Conservation (phyloP, 2,113 vertebrate species). For the Ictalurus furcatus region DNA sequence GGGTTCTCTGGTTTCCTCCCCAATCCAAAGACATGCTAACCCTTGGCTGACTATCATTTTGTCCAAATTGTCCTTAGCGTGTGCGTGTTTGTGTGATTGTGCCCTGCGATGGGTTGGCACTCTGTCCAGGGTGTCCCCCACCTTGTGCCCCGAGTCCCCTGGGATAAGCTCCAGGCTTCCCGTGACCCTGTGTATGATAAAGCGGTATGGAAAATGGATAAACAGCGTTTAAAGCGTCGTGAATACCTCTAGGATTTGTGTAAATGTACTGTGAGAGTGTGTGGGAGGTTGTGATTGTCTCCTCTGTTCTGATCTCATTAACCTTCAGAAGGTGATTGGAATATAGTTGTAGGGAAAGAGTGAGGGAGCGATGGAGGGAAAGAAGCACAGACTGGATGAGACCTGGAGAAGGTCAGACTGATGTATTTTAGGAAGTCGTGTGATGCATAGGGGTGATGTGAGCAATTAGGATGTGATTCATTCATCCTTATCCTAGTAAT, state of each 20-base stretch:
- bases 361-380: background rate
- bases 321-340: constrained; percentile 38
- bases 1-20: too few relatives aligned
- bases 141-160: too few relatives aligned
- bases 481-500: background rate
- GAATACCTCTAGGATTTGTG: background rate
- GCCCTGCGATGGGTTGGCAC: too few relatives aligned
- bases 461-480: constrained; percentile 7
- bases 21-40: too few relatives aligned
- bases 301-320: constrained; percentile 19
- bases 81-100: too few relatives aligned
- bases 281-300: background rate
- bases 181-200: too few relatives aligned
- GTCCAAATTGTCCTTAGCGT: too few relatives aligned
- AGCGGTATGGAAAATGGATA: too few relatives aligned
- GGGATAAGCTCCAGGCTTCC: too few relatives aligned
- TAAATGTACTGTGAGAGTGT: background rate
- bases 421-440: constrained; percentile 8
- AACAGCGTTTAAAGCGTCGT: background rate
- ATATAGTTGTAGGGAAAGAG: background rate
- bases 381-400: background rate
- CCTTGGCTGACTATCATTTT: too few relatives aligned
- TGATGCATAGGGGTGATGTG: background rate
- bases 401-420: background rate
- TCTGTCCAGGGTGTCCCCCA: too few relatives aligned